Conservation (phyloP, 2,113 vertebrate genomes). For the Mellivora capensis region DNA sequence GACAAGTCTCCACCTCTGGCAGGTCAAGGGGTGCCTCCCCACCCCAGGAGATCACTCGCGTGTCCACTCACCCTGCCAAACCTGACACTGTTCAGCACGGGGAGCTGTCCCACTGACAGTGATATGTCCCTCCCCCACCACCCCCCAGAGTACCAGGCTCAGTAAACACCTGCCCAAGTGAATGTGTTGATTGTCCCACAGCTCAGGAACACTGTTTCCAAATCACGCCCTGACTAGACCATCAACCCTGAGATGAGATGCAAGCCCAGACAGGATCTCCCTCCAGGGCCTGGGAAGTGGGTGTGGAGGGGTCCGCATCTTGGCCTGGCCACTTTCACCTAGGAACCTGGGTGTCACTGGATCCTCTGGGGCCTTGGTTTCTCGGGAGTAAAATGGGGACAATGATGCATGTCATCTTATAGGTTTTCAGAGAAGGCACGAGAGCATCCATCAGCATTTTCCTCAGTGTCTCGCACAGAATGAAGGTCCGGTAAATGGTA, state of each 20-base stretch:
- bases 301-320: too few species aligned
- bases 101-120: neutral
- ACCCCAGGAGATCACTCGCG: neutral
- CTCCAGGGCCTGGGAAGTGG: too few species aligned
- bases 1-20: neutral
- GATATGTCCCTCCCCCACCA: neutral
- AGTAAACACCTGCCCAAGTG: neutral
- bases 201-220: rapidly evolving
- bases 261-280: too few species aligned
- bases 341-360: too few species aligned
- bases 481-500: too few species aligned
- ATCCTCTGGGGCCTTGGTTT: too few species aligned
- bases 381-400: too few species aligned
- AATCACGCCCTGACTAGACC: neutral
- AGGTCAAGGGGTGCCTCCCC: neutral
- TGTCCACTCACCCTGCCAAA: neutral
- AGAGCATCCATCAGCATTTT: too few species aligned
- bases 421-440: too few species aligned
- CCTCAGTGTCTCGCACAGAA: too few species aligned
- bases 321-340: too few species aligned
- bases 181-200: neutral
- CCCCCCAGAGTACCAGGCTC: neutral
- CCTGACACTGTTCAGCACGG: neutral
- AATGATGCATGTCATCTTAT: too few species aligned
- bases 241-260: neutral